Evolutionary conservation across 2,113 vertebrate genomes (phyloP).

Genomic region (Aptenodytes forsteri): DNA sequence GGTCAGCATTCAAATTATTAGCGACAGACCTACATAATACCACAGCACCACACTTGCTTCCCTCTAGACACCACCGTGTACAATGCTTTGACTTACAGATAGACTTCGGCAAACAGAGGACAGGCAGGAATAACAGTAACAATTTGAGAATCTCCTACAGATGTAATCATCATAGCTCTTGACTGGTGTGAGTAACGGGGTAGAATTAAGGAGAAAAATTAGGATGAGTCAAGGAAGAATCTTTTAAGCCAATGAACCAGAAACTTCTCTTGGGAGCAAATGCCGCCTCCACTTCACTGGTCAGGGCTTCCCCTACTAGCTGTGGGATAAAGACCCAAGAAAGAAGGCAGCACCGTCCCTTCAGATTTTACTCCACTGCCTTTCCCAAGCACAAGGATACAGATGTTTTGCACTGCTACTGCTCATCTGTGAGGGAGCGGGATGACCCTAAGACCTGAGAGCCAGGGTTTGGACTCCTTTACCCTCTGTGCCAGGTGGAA

Average conservation of each 20-base stretch:
- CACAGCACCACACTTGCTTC: not conserved
- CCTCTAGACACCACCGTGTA: not conserved
- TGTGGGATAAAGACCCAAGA: not conserved
- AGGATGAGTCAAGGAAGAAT: not conserved
- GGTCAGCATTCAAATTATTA: not conserved
- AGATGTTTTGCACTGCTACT: not conserved
- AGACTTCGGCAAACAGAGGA: not conserved
- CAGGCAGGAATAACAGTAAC: not conserved
- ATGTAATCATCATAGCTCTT: not conserved
- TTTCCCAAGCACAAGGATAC: not conserved
- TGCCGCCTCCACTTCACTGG: accelerated
- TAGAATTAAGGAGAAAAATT: not conserved
- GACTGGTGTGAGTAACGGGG: not conserved
- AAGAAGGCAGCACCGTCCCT: not conserved
- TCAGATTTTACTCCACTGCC: not conserved
- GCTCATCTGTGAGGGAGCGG: not conserved
- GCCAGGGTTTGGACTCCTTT: not conserved
- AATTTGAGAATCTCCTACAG: not conserved
- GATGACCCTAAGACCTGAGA: not conserved
- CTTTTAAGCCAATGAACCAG: not conserved
- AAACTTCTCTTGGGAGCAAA: not conserved
- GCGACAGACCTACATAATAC: not conserved
- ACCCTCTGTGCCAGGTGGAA: not conserved
- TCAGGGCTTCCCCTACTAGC: not conserved
- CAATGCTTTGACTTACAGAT: not conserved